Evolutionary conservation across 2,888 invertebrate genomes (phyloP), one percentile per base, ranked within the genome.

Genomic region (Dasypogon diadema): DNA sequence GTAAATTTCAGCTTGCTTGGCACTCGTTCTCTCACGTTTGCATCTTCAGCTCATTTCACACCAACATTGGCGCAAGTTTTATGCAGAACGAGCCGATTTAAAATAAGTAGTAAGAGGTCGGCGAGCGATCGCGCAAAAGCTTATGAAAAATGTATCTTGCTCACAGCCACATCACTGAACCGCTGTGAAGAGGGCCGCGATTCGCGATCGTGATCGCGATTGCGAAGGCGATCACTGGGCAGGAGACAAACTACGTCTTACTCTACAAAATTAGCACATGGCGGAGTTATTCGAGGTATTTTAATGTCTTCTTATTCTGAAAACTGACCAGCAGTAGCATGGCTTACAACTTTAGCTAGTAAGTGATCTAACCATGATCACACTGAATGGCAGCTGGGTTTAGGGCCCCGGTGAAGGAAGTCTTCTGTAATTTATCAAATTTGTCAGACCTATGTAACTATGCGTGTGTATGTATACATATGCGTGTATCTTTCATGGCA

Each of bases 231-330:
- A n/a, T 14, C 26, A 56, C 56, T 30, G 56, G 3, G 56, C 26
- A 30, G 24, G 54, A 16, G 70, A 34, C 30, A 21, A 68, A 75
- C 68, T 75, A 58, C 75, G 75, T 68, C 75, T 48, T 75, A 75
- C 68, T 75, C 55, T 68, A 21, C 68, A 68, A 75, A 68, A 68
- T 75, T 75, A 75, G 75, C 75, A 75, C 75, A 75, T 34, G 16
- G 68, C 54, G 54, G 42, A 75, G 55, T 30, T 68, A 75, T 68
- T 68, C 56, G 55, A 65, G 65, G 68, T 30, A 65, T 75, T 68
- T 75, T 54, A 75, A 75, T 75, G 55, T 26, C 65, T 42, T 30
- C 16, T 56, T 42, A 68, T 56, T 65, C 42, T 37, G 2, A 65
- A 63, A 37, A 18, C 42, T n/a, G n/a, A n/a, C n/a, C n/a, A n/a